These are phyloP conservation scores for Myiozetetes cayanensis DNA, from an alignment of 2,113 vertebrate genomes.

Conservation along the genomic window DNA sequence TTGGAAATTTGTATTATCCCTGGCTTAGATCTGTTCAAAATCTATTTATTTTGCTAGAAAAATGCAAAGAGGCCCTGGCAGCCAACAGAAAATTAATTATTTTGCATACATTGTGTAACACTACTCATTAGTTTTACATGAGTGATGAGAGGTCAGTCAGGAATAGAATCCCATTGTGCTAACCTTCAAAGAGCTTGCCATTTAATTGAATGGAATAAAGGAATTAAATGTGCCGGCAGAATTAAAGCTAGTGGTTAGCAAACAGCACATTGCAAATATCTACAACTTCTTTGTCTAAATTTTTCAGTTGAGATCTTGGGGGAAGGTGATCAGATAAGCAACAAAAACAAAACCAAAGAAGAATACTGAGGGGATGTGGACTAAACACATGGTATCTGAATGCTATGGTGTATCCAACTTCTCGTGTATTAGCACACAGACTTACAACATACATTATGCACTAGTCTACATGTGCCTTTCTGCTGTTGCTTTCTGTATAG, in stretches of 20 bases:
- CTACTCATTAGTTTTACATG: conserved; percentile 29
- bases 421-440: accelerated
- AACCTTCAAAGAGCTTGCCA: background rate
- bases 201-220: conserved; percentile 24
- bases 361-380: background rate
- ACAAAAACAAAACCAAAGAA: background rate
- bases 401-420: background rate
- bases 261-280: background rate
- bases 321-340: background rate
- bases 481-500: background rate
- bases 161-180: conserved; percentile 38
- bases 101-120: background rate
- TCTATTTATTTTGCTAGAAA: conserved; percentile 15
- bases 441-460: background rate
- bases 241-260: conserved; percentile 4
- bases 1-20: background rate
- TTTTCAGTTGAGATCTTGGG: background rate
- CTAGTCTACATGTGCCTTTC: background rate
- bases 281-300: background rate
- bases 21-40: background rate
- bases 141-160: conserved; percentile 27
- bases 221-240: conserved; percentile 23
- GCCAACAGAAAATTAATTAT: conserved; percentile 16
- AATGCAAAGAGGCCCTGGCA: background rate
- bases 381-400: background rate